phyloP scores from a whole-genome alignment of 2,113 vertebrate species.

The Sprattus sprattus region DNA sequence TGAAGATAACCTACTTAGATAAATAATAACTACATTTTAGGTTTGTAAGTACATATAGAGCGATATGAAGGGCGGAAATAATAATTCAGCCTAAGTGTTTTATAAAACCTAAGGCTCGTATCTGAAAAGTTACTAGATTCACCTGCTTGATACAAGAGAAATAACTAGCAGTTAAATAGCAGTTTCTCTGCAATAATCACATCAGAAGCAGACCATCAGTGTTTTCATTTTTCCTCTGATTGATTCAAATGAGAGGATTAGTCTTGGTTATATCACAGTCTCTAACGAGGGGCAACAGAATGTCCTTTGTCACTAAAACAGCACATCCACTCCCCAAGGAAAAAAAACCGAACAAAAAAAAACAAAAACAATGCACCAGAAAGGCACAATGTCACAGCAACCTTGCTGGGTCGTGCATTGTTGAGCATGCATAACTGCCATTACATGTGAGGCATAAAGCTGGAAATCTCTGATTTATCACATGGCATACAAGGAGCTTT shows the following conservation, averaged over 20 bases:
- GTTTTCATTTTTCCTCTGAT: not conserved
- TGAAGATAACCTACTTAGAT: not conserved
- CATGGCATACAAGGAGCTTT: slow-evolving; percentile 36
- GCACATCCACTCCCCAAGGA: not conserved
- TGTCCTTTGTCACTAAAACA: not conserved
- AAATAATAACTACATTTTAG: not conserved
- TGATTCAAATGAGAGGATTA: not conserved
- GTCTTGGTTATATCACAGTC: not conserved
- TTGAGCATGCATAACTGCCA: slow-evolving; percentile 41
- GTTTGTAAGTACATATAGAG: not conserved
- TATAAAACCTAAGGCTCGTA: not conserved
- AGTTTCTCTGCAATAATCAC: not conserved
- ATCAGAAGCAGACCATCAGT: not conserved
- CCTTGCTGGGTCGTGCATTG: slow-evolving; percentile 13
- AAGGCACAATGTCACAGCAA: not conserved
- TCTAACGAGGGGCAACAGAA: not conserved
- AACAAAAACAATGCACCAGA: not conserved
- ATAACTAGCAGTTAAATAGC: not conserved
- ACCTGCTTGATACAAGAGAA: not conserved
- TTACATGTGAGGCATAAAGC: slow-evolving; percentile 39
- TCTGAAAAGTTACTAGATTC: not conserved
- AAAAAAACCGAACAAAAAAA: too few relatives aligned
- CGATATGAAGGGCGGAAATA: not conserved
- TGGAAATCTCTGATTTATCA: slow-evolving; percentile 41
- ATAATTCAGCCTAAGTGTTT: not conserved